Evolutionary conservation across 2,888 invertebrate genomes (phyloP).

Genomic region (Drosophila greeni): DNA sequence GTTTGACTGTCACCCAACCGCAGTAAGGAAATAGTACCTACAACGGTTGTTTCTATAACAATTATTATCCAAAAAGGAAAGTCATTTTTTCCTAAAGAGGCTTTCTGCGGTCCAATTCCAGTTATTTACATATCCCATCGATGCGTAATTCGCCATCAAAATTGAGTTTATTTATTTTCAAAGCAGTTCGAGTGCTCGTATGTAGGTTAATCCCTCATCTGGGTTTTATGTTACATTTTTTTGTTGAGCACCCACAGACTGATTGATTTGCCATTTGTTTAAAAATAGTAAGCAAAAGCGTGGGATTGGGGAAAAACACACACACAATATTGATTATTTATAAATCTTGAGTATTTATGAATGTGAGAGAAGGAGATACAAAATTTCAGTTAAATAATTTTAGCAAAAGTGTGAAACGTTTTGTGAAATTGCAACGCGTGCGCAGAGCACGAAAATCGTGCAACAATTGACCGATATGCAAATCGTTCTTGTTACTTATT

Average conservation of each 20-base stretch:
- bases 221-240: conserved; percentile 57
- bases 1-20: conserved; percentile 30
- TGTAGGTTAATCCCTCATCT: conserved; percentile 66
- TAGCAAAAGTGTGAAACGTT: conserved; percentile 35
- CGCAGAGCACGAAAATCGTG: conserved; percentile 52
- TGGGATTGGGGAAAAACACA: conserved; percentile 33
- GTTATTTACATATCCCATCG: conserved; percentile 43
- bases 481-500: conserved; percentile 46
- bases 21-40: conserved; percentile 35
- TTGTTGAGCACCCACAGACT: conserved; percentile 36
- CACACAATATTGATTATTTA: conserved; percentile 35
- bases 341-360: conserved; percentile 15
- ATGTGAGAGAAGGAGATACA: conserved; percentile 1
- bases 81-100: conserved; percentile 42
- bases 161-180: not conserved
- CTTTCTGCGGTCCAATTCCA: conserved; percentile 39
- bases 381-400: conserved; percentile 9
- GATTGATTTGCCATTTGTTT: conserved; percentile 53
- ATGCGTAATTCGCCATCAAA: conserved; percentile 53
- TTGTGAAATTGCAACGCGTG: conserved; percentile 61
- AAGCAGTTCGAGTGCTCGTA: conserved; percentile 33
- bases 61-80: conserved; percentile 51
- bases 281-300: conserved; percentile 54
- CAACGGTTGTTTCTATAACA: conserved; percentile 28
- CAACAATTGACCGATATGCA: conserved; percentile 71